Conservation (phyloP, 2,888 invertebrate genomes). For the Sisyra terminalis region DNA sequence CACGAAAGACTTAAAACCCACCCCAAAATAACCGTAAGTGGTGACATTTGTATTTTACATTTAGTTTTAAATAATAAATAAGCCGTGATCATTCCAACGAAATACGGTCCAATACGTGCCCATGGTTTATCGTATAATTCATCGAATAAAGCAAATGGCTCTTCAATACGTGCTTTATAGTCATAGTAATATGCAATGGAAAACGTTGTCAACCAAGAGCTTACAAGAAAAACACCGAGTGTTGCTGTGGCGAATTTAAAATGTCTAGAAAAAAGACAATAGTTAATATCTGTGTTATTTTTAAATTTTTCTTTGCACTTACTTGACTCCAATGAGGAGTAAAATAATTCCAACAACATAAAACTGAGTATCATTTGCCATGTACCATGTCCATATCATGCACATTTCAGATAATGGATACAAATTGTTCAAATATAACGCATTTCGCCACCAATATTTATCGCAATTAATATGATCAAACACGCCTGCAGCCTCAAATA, state of each 20-base stretch:
- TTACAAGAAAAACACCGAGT: conserved; percentile 40
- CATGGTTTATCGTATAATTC: conserved; percentile 72
- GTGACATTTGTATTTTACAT: conserved; percentile 41
- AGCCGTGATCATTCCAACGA: conserved; percentile 61
- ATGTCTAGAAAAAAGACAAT: conserved; percentile 27
- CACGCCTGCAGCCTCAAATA: conserved; percentile 53
- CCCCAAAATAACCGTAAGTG: conserved; percentile 34
- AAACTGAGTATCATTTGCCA: conserved; percentile 67
- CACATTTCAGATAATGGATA: conserved; percentile 61
- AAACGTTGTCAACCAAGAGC: conserved; percentile 63
- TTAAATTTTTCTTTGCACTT: conserved; percentile 17
- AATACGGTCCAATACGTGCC: conserved; percentile 65
- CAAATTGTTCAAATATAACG: conserved; percentile 68
- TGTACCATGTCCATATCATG: conserved; percentile 73
- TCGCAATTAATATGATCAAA: conserved; percentile 53
- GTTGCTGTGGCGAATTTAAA: conserved; percentile 42
- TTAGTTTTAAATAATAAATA: conserved; percentile 53
- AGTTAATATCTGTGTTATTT: not conserved
- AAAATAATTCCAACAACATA: conserved; percentile 51
- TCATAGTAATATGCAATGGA: conserved; percentile 56
- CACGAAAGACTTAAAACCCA: conserved; percentile 44
- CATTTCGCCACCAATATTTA: conserved; percentile 69
- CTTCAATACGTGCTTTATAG: conserved; percentile 57
- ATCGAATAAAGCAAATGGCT: conserved; percentile 70
- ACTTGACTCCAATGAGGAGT: conserved; percentile 50